Evolutionary conservation across 2,113 vertebrate species (phyloP).

Genomic region (Fulica atra): DNA sequence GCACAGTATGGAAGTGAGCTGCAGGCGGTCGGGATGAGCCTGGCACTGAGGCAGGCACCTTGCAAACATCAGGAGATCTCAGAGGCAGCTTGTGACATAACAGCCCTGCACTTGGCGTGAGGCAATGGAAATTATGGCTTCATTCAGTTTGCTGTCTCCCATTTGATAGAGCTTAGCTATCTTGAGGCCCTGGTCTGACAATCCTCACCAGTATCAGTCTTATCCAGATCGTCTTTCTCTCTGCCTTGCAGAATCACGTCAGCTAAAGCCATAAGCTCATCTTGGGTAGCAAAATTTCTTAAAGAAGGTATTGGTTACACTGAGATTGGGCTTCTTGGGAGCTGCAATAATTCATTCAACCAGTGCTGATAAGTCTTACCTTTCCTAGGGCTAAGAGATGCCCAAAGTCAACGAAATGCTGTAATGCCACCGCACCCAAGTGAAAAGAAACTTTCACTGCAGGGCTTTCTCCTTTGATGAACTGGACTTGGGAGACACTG

Average conservation of each 20-base stretch:
- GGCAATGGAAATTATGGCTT: background rate
- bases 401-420: background rate
- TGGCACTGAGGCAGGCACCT: too few species aligned
- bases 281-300: background rate
- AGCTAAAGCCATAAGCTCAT: background rate
- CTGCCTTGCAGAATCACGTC: background rate
- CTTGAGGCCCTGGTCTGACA: background rate
- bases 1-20: background rate
- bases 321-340: background rate
- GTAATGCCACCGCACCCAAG: background rate
- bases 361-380: background rate
- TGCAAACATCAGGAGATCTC: background rate
- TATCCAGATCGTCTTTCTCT: background rate
- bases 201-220: background rate
- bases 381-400: background rate
- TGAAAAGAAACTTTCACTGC: background rate
- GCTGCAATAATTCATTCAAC: background rate
- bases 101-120: background rate
- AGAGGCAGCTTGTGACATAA: fast-evolving
- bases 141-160: background rate
- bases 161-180: background rate
- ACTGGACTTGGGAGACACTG: background rate
- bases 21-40: background rate
- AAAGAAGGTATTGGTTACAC: background rate
- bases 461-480: background rate